Conservation (phyloP, 2,113 vertebrate genomes). For the Saguinus imperator region DNA sequence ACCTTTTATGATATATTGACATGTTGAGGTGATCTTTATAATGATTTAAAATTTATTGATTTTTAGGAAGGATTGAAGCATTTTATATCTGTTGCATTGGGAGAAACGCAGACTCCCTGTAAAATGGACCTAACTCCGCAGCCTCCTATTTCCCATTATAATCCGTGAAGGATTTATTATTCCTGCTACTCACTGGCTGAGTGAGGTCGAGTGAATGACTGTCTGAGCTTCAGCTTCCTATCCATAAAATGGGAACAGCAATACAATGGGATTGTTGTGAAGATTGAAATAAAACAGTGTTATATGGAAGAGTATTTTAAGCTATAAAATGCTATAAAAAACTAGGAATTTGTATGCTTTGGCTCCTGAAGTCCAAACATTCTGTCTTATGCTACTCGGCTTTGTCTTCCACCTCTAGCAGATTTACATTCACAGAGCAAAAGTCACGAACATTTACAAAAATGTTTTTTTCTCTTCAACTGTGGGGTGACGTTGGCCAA, state of each 20-base stretch:
- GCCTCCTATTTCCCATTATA: neutral
- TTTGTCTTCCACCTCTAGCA: neutral
- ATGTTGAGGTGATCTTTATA: neutral
- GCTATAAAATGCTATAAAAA: neutral
- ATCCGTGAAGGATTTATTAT: neutral
- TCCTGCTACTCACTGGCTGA: neutral
- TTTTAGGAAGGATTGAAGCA: neutral
- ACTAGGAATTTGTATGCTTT: neutral
- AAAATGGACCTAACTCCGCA: fast-evolving
- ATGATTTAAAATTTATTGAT: neutral
- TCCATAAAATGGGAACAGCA: neutral
- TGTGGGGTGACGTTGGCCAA: neutral
- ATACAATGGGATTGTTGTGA: neutral
- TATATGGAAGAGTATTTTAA: neutral
- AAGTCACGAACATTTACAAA: neutral
- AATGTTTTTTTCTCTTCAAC: neutral
- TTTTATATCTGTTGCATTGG: neutral
- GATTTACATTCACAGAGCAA: neutral
- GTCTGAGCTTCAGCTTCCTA: neutral
- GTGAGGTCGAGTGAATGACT: neutral
- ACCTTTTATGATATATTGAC: neutral
- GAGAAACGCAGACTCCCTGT: neutral
- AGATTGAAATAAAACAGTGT: neutral
- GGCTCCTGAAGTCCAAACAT: neutral
- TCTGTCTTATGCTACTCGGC: neutral